Percentiles rank a stretch among this genome's conserved stretches.
Evolutionary conservation across 2,113 vertebrate species (phyloP).

Genomic region (Aix galericulata): DNA sequence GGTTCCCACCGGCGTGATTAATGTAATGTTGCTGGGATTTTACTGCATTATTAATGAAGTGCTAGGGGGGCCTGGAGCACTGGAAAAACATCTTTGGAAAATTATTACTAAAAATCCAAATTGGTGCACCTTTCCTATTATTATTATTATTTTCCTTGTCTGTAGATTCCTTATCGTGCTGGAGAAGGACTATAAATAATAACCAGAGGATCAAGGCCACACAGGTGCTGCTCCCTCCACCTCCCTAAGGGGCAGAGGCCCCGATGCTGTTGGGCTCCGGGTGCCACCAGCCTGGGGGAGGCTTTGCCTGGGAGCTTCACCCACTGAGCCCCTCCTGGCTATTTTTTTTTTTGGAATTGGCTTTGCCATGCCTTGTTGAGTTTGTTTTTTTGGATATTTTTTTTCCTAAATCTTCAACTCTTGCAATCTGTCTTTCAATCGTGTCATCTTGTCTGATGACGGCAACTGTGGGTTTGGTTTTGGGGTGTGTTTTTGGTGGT

Average conservation of each 20-base stretch:
- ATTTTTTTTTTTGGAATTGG: neutral
- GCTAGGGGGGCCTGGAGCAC: constrained; percentile 44
- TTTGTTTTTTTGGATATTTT: neutral
- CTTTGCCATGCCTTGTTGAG: neutral
- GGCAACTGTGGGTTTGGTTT: neutral
- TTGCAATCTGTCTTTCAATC: neutral
- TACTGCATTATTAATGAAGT: constrained; percentile 70
- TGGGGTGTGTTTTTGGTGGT: neutral
- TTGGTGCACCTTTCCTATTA: neutral
- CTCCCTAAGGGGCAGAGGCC: rapidly evolving
- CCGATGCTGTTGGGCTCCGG: rapidly evolving
- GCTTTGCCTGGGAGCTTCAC: neutral
- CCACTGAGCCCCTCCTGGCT: rapidly evolving
- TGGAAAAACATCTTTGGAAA: constrained; percentile 58
- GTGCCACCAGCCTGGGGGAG: neutral
- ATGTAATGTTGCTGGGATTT: constrained; percentile 64
- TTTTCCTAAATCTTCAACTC: neutral
- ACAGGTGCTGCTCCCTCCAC: neutral
- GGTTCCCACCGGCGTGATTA: constrained; percentile 49
- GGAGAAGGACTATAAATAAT: constrained; percentile 16
- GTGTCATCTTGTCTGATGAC: neutral
- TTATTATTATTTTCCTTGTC: neutral
- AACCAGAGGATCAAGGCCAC: neutral
- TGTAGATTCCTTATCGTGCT: neutral
- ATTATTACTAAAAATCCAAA: constrained; percentile 54